Conservation (phyloP, 92 coral and sea anemone species). For the Virgularia gustaviana region DNA sequence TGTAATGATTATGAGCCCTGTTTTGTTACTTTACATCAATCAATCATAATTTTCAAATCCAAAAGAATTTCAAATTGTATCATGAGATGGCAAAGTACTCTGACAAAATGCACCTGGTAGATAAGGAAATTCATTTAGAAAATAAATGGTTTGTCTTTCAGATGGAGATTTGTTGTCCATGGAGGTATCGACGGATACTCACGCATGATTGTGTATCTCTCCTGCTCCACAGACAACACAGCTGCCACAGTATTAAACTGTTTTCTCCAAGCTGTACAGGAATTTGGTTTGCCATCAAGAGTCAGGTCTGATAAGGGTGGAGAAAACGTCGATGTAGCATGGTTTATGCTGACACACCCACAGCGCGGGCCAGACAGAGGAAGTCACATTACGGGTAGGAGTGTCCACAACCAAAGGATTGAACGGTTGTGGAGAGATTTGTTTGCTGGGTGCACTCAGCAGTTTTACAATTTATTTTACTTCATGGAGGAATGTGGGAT, state of each 20-base stretch:
- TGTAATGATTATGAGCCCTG: no score
- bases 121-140: no score
- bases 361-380: constrained; percentile 2
- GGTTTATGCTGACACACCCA: constrained; percentile 10
- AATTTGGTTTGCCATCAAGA: no score
- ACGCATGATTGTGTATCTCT: constrained; percentile 10
- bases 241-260: background rate
- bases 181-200: no score
- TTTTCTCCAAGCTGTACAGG: background rate
- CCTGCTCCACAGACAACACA: constrained; percentile 14
- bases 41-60: no score
- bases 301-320: background rate
- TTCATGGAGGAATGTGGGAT: no score
- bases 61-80: no score
- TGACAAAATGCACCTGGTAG: no score
- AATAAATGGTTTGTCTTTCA: background rate
- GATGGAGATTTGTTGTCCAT: constrained; percentile 19
- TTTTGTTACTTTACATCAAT: no score
- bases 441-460: background rate
- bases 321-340: constrained; percentile 16
- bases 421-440: background rate
- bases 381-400: no score
- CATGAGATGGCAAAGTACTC: no score
- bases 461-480: background rate
- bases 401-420: no score